Percentiles rank a stretch among this genome's conserved stretches.
phyloP scores from a whole-genome alignment of 35 echinoderm and acorn worm species.

The Apostichopus parvimensis region DNA sequence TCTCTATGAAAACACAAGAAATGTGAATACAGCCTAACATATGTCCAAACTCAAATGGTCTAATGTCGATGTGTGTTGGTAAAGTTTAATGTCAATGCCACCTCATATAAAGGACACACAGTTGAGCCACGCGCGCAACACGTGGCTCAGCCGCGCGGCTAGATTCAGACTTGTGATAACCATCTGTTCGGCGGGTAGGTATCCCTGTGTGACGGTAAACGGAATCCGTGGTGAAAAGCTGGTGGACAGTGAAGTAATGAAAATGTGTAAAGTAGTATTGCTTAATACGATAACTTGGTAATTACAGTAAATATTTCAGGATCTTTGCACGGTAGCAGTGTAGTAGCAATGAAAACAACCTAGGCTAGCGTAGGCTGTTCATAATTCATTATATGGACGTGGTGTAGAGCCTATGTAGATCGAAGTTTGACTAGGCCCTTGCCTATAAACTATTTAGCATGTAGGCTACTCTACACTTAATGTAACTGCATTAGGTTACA shows the following conservation, averaged over 20 bases:
- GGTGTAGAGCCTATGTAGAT: no score
- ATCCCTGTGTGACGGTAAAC: background rate
- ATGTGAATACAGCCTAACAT: conserved; percentile 6
- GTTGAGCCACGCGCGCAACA: conserved; percentile 24
- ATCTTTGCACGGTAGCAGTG: background rate
- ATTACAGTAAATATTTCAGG: conserved; percentile 10
- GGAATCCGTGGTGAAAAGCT: background rate
- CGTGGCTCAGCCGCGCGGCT: conserved; percentile 19
- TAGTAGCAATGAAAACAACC: background rate
- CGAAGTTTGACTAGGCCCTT: no score
- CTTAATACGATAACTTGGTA: conserved; percentile 12
- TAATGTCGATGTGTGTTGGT: background rate
- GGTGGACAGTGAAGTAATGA: conserved; percentile 40
- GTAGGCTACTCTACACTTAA: no score
- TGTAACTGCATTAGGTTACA: no score
- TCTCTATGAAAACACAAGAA: conserved; percentile 5
- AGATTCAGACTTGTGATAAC: background rate
- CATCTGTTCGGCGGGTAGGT: conserved; percentile 27
- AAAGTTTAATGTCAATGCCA: conserved; percentile 22
- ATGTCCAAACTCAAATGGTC: conserved; percentile 5
- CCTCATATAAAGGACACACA: background rate
- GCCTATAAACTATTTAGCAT: no score
- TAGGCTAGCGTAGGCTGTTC: no score
- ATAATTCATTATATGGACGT: no score
- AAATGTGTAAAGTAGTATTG: conserved; percentile 41